These are phyloP conservation scores for Zaprionus ghesquierei DNA, from an alignment of 1,140 invertebrate species.

Conservation along the genomic window DNA sequence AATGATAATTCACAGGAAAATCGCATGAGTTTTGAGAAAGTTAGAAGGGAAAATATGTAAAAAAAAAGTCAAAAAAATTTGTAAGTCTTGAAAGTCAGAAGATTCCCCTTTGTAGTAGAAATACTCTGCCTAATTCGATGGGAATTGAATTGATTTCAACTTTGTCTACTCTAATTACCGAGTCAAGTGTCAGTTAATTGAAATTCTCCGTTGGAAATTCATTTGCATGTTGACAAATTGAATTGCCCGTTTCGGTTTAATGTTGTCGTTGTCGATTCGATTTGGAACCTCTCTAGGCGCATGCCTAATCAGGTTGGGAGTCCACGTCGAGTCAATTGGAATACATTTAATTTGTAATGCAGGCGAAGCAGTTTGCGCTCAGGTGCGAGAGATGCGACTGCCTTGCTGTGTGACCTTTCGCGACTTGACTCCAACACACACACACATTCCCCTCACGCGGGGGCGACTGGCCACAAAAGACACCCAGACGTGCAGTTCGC, in stretches of 20 bases:
- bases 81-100: too few relatives aligned
- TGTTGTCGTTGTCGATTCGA: slow-evolving; percentile 35
- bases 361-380: slow-evolving; percentile 15
- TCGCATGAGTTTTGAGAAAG: too few relatives aligned
- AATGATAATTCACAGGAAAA: too few relatives aligned
- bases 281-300: slow-evolving; percentile 34
- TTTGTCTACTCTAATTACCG: slow-evolving; percentile 35
- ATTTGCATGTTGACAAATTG: slow-evolving; percentile 56
- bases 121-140: neutral
- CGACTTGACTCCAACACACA: neutral
- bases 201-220: slow-evolving; percentile 15
- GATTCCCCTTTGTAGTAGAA: too few relatives aligned
- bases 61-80: too few relatives aligned
- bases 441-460: neutral
- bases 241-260: slow-evolving; percentile 24
- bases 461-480: neutral
- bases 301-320: slow-evolving; percentile 52
- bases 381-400: neutral
- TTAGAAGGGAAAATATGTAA: too few relatives aligned
- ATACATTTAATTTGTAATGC: slow-evolving; percentile 35
- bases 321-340: slow-evolving; percentile 18
- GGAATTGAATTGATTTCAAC: neutral
- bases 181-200: slow-evolving; percentile 37
- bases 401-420: slow-evolving; percentile 22
- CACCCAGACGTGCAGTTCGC: slow-evolving; percentile 24